Conservation (phyloP, 2,113 vertebrate genomes). For the Gracilinanus agilis region DNA sequence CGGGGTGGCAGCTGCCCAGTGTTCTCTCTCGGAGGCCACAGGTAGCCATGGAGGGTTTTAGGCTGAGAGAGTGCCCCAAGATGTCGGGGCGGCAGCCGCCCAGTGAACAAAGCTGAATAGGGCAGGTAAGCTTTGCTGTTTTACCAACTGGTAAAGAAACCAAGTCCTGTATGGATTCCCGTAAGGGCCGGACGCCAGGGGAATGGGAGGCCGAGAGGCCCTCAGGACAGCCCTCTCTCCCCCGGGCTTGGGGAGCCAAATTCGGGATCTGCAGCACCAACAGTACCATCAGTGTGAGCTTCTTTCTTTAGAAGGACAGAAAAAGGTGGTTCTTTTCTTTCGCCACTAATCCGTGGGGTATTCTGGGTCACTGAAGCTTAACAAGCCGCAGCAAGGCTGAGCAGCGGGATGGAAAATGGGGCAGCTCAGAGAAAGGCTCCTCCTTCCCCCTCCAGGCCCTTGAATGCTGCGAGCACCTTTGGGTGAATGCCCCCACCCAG, state of each 20-base stretch:
- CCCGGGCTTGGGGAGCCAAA: background rate
- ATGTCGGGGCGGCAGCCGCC: background rate
- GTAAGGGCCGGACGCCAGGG: background rate
- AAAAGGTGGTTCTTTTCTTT: slow-evolving; percentile 8
- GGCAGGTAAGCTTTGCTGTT: background rate
- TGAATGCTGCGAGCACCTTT: background rate
- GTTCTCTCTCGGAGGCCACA: background rate
- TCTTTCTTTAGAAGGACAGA: too few species aligned
- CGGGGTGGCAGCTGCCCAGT: background rate
- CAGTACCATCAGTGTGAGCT: too few species aligned
- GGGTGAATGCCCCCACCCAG: background rate
- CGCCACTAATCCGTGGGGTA: background rate
- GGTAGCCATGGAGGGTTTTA: background rate
- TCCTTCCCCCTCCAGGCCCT: background rate
- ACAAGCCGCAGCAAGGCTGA: background rate
- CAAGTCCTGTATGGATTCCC: background rate
- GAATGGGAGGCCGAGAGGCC: background rate
- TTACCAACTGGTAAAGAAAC: too few species aligned
- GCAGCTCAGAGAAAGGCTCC: background rate
- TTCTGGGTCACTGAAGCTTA: background rate
- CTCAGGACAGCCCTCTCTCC: background rate
- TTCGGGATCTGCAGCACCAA: background rate
- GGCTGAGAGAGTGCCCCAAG: background rate
- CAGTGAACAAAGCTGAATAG: background rate
- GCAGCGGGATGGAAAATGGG: fast-evolving